A percentile compares a stretch with the other conserved stretches of the same genome.
Conservation (phyloP, 2,797 vertebrate species). For the Tangara arthus region DNA sequence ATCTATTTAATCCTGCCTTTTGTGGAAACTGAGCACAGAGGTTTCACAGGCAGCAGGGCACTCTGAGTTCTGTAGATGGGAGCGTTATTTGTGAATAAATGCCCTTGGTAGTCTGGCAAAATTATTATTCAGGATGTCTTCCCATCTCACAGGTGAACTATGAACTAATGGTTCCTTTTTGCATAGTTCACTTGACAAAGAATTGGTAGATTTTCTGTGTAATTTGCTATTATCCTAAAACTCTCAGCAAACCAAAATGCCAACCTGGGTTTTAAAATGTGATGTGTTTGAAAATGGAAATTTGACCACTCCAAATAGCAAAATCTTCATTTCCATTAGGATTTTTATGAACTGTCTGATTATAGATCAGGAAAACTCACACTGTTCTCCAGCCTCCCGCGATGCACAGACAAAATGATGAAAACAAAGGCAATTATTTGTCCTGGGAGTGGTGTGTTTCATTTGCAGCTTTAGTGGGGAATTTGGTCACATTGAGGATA, state of each 20-base stretch:
- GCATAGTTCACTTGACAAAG: conserved; percentile 73
- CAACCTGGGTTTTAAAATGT: conserved; percentile 74
- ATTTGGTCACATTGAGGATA: neutral
- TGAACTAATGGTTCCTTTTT: conserved; percentile 69
- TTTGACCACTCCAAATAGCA: conserved; percentile 77
- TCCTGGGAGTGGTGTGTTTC: conserved; percentile 60
- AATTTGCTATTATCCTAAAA: conserved; percentile 81
- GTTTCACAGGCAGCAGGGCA: neutral
- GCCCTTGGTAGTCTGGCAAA: conserved; percentile 46
- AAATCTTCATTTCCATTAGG: conserved; percentile 78
- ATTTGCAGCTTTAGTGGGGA: conserved; percentile 17
- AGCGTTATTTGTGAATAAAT: conserved; percentile 68
- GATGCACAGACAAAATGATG: conserved; percentile 44
- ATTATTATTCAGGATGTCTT: conserved; percentile 64
- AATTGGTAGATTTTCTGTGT: conserved; percentile 76
- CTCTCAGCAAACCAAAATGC: conserved; percentile 78
- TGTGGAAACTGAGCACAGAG: neutral
- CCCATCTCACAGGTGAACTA: conserved; percentile 65
- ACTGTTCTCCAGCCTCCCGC: conserved; percentile 53
- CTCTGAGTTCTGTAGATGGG: conserved; percentile 19
- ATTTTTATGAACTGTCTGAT: conserved; percentile 76
- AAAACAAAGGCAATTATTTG: conserved; percentile 75
- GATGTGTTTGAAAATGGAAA: conserved; percentile 79
- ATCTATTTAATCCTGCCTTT: neutral
- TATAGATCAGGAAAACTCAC: conserved; percentile 68